phyloP scores from a whole-genome alignment of 37 sponge, comb jelly and placozoan species.

The Chondrosia reniformis region DNA sequence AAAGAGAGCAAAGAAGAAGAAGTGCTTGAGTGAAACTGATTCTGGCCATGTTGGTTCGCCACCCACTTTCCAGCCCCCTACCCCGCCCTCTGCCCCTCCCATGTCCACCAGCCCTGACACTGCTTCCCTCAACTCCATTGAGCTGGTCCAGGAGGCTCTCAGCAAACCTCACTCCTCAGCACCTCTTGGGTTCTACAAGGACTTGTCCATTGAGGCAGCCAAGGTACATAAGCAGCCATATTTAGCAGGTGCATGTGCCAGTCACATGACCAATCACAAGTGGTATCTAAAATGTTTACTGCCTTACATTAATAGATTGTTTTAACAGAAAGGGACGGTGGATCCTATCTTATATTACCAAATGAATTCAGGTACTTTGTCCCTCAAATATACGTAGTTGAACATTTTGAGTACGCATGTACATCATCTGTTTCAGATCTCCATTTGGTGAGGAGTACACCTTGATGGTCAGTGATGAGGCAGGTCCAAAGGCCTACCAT shows the following conservation, averaged over 20 bases:
- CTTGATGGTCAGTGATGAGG: background rate
- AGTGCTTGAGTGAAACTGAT: background rate
- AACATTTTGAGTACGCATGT: background rate
- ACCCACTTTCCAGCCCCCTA: no score
- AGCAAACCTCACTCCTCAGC: no score
- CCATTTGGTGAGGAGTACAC: constrained; percentile 14
- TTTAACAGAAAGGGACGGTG: background rate
- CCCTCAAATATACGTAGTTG: background rate
- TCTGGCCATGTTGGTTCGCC: no score
- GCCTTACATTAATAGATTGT: background rate
- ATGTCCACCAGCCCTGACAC: background rate
- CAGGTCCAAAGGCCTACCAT: background rate
- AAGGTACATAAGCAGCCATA: background rate
- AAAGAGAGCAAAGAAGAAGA: no score
- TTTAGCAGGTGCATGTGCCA: background rate
- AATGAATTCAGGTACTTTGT: background rate
- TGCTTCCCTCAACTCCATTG: background rate
- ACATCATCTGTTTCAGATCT: background rate
- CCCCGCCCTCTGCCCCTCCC: constrained; percentile 17
- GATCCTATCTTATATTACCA: background rate
- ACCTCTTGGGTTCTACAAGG: background rate
- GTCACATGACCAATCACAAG: background rate
- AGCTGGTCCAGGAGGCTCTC: background rate
- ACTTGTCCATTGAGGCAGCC: background rate
- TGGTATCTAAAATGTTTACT: background rate